Conservation (phyloP, 1,140 invertebrate genomes). For the Drosophila sucinea region DNA sequence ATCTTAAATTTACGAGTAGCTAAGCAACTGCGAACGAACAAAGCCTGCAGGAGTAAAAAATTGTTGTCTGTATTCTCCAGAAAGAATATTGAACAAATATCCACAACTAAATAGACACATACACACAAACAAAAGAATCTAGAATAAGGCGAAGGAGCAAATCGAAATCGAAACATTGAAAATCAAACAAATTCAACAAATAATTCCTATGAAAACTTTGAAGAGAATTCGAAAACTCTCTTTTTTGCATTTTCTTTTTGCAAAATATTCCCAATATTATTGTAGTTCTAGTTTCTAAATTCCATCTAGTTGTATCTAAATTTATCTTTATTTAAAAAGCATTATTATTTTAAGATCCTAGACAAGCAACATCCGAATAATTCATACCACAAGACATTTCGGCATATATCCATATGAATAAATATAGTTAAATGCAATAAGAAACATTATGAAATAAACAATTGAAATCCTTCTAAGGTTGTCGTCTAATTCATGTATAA, state of each 20-base stretch:
- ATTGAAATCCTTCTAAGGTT: constrained; percentile 7
- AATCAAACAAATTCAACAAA: constrained; percentile 45
- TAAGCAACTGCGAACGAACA: constrained; percentile 65
- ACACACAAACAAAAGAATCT: constrained; percentile 38
- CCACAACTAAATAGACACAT: constrained; percentile 1
- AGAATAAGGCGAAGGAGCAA: constrained; percentile 14
- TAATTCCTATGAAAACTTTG: constrained; percentile 55
- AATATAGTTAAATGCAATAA: neutral
- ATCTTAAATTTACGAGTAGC: constrained; percentile 67
- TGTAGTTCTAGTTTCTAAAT: constrained; percentile 32
- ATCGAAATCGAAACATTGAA: constrained; percentile 24
- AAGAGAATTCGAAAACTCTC: constrained; percentile 27
- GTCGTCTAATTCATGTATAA: constrained; percentile 1
- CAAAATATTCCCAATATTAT: constrained; percentile 62
- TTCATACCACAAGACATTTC: constrained; percentile 1
- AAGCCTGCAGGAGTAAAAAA: constrained; percentile 20
- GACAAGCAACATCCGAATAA: constrained; percentile 20
- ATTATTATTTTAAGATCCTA: constrained; percentile 42
- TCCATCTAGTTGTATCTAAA: constrained; percentile 1
- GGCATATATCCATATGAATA: constrained; percentile 18
- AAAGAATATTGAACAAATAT: constrained; percentile 46
- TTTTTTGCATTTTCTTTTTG: constrained; percentile 52
- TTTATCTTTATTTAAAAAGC: constrained; percentile 40
- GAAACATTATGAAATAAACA: constrained; percentile 2
- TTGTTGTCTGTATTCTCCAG: constrained; percentile 55